Conservation (phyloP, 2,113 vertebrate species). For the Alethe castanea region DNA sequence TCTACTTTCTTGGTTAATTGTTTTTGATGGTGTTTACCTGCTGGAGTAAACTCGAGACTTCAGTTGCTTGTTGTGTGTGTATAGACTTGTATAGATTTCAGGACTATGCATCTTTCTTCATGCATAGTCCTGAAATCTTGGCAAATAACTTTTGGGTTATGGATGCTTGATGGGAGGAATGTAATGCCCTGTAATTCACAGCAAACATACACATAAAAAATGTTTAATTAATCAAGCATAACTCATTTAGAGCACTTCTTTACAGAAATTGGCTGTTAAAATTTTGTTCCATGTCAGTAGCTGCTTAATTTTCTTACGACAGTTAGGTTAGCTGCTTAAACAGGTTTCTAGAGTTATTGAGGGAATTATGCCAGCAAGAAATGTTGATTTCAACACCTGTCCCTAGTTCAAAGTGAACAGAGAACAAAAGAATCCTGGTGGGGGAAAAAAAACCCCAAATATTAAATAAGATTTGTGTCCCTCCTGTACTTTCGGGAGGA, state of each 20-base stretch:
- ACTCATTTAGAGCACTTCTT: neutral
- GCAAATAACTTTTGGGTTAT: neutral
- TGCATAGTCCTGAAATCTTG: neutral
- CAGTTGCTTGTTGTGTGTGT: neutral
- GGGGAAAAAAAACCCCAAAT: neutral
- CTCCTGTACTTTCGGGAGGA: neutral
- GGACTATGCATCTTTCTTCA: neutral
- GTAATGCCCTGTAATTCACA: neutral
- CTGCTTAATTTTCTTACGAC: neutral
- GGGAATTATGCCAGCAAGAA: neutral
- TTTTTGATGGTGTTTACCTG: neutral
- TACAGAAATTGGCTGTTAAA: neutral
- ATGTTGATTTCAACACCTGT: neutral
- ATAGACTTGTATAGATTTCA: neutral
- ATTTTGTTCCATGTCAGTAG: neutral
- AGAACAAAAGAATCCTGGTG: neutral
- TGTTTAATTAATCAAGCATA: neutral
- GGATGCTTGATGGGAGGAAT: neutral
- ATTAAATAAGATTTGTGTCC: neutral
- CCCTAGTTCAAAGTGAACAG: neutral
- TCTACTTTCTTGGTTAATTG: neutral
- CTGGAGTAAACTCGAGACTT: neutral
- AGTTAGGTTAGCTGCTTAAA: neutral
- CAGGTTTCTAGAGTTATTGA: neutral
- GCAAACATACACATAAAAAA: fast-evolving